These are phyloP conservation scores for Vandiemenella viatica DNA, from an alignment of 2,888 invertebrate species.

Conservation along the genomic window DNA sequence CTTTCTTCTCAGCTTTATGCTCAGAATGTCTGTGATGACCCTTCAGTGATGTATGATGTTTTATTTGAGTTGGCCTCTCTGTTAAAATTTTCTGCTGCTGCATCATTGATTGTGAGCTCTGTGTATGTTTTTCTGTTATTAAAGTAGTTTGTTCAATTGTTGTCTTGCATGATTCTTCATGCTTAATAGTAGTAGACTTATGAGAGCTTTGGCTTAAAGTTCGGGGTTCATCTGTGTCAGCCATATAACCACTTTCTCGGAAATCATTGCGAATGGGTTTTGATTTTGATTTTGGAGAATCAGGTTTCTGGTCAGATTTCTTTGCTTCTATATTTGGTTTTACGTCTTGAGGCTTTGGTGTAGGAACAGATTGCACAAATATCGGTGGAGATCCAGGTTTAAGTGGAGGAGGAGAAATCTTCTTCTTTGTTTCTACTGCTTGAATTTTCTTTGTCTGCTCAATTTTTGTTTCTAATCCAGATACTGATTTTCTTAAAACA, in stretches of 20 bases:
- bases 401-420: slow-evolving; percentile 25
- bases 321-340: slow-evolving; percentile 14
- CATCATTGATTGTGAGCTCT: slow-evolving; percentile 5
- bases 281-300: slow-evolving; percentile 37
- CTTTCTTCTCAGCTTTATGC: slow-evolving; percentile 13
- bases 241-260: slow-evolving; percentile 47
- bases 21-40: slow-evolving; percentile 11
- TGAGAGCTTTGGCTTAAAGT: slow-evolving; percentile 24
- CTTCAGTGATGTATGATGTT: slow-evolving; percentile 9
- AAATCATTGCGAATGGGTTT: slow-evolving; percentile 27
- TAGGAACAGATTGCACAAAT: slow-evolving; percentile 24
- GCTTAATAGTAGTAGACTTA: slow-evolving; percentile 22
- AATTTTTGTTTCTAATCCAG: slow-evolving; percentile 13
- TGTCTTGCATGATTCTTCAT: slow-evolving; percentile 22
- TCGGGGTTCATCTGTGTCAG: slow-evolving; percentile 49
- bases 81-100: slow-evolving; percentile 9
- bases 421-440: slow-evolving; percentile 11
- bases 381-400: slow-evolving; percentile 31
- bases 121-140: slow-evolving; percentile 15
- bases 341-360: slow-evolving; percentile 7
- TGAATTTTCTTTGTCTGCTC: slow-evolving; percentile 17
- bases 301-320: slow-evolving; percentile 26
- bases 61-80: slow-evolving; percentile 8
- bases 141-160: slow-evolving; percentile 18
- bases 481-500: not conserved